phyloP scores from a whole-genome alignment of 1,140 invertebrate genomes.

The Diachasmimorpha longicaudata region DNA sequence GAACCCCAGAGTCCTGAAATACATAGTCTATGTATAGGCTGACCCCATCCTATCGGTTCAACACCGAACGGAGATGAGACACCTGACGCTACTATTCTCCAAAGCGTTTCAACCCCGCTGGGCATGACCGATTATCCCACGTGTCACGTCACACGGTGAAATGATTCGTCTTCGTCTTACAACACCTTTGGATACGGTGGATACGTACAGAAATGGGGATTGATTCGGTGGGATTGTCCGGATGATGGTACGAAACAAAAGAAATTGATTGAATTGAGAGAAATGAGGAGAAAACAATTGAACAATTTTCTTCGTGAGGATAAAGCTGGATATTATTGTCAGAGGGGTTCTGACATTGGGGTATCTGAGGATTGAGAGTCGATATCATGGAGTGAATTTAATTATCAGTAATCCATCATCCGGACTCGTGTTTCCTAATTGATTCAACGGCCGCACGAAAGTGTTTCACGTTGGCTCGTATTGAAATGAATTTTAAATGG shows the following conservation, averaged over 20 bases:
- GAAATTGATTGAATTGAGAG: not conserved
- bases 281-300: not conserved
- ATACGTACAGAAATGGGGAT: not conserved
- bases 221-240: not conserved
- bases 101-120: not conserved
- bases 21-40: not conserved
- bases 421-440: too few species aligned
- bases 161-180: not conserved
- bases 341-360: too few species aligned
- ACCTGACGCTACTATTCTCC: not conserved
- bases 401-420: too few species aligned
- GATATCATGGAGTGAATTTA: too few species aligned
- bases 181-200: not conserved
- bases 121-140: conserved; percentile 5
- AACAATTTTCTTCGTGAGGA: too few species aligned
- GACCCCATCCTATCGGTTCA: not conserved
- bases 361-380: too few species aligned
- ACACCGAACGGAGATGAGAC: conserved; percentile 8
- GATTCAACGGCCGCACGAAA: too few species aligned
- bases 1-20: not conserved
- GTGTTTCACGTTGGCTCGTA: too few species aligned
- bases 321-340: too few species aligned
- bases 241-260: not conserved
- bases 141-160: not conserved
- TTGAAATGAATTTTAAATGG: too few species aligned